Evolutionary conservation across 2,797 vertebrate species (phyloP).

Genomic region (Phataginus tetradactyla): DNA sequence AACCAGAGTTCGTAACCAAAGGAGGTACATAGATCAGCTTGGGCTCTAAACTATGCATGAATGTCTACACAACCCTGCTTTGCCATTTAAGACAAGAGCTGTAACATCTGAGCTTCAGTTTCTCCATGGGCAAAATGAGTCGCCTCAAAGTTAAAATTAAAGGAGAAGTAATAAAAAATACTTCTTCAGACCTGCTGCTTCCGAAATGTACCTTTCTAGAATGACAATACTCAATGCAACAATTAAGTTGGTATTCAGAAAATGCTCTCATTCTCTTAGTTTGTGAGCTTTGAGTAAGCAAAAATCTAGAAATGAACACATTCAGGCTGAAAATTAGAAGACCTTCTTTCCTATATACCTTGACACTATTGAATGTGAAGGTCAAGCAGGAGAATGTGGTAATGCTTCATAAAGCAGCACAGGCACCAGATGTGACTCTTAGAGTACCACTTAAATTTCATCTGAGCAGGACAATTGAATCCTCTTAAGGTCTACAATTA

Average conservation of each 20-base stretch:
- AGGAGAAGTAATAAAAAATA: background rate
- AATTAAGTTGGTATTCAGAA: background rate
- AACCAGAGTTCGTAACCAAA: background rate
- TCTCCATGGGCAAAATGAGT: background rate
- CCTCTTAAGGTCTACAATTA: background rate
- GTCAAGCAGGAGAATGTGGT: background rate
- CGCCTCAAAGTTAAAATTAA: background rate
- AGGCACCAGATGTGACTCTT: background rate
- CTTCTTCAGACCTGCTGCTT: background rate
- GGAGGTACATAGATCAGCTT: background rate
- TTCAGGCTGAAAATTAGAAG: background rate
- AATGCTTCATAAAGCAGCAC: background rate
- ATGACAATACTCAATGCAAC: background rate
- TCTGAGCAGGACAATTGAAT: background rate
- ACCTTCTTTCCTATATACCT: background rate
- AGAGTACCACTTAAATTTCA: background rate
- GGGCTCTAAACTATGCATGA: background rate
- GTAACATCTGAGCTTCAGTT: background rate
- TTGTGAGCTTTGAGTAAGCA: background rate
- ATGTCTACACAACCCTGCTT: background rate
- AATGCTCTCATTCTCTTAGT: background rate
- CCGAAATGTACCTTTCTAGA: background rate
- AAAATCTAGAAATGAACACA: background rate
- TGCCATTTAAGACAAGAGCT: background rate
- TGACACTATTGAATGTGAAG: background rate